Conservation (phyloP, 2,113 vertebrate genomes). For the Caranx ignobilis region DNA sequence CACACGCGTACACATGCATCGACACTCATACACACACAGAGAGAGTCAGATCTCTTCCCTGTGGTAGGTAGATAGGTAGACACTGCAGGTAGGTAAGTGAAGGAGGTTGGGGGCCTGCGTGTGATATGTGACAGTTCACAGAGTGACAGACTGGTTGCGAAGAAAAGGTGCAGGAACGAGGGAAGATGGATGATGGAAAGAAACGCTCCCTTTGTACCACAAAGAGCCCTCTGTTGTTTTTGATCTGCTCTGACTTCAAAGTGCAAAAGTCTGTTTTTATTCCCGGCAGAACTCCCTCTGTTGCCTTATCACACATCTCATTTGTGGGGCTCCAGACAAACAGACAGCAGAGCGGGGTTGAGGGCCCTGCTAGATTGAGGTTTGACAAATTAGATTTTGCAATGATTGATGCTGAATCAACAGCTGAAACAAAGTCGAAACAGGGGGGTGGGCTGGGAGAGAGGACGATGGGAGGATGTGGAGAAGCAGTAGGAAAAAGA, state of each 20-base stretch:
- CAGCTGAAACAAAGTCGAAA: conserved; percentile 66
- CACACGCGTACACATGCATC: background rate
- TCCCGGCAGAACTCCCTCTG: conserved; percentile 72
- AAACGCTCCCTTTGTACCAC: conserved; percentile 75
- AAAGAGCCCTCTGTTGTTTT: conserved; percentile 78
- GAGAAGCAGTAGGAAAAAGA: conserved; percentile 14
- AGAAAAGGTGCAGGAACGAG: conserved; percentile 68
- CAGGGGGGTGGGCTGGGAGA: conserved; percentile 30
- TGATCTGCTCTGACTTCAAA: conserved; percentile 81
- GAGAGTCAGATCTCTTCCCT: conserved; percentile 38
- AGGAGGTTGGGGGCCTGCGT: conserved; percentile 47
- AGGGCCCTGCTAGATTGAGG: conserved; percentile 66
- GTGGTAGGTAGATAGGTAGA: conserved; percentile 35
- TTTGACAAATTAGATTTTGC: conserved; percentile 80
- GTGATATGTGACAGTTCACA: conserved; percentile 63
- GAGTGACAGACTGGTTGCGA: conserved; percentile 60
- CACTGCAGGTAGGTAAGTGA: conserved; percentile 44
- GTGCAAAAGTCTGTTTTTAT: conserved; percentile 78
- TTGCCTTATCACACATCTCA: conserved; percentile 81
- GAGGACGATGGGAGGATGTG: conserved; percentile 19
- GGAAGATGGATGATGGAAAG: conserved; percentile 73
- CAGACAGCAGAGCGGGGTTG: conserved; percentile 70
- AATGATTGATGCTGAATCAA: conserved; percentile 78
- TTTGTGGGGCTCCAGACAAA: conserved; percentile 75
- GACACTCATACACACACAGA: background rate